phyloP scores from a whole-genome alignment of 2,797 vertebrate species.

The Atherinosoma microstoma region DNA sequence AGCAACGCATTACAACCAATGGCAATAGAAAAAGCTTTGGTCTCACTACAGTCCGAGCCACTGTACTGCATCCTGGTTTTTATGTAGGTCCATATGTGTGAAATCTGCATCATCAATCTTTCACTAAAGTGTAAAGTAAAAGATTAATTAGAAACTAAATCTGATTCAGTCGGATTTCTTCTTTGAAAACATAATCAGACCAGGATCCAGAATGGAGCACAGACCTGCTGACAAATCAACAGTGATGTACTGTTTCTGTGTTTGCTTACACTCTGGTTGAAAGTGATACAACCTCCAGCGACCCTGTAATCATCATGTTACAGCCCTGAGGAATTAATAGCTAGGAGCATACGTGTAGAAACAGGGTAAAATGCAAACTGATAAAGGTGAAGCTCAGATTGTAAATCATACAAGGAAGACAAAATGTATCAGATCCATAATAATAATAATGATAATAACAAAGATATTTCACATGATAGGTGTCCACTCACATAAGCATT shows the following conservation, averaged over 20 bases:
- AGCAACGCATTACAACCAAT: constrained; percentile 22
- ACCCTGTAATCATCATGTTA: constrained; percentile 55
- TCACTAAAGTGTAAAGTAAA: constrained; percentile 37
- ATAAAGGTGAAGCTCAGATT: constrained; percentile 9
- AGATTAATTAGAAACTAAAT: constrained; percentile 35
- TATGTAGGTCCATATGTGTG: neutral
- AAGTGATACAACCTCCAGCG: constrained; percentile 48
- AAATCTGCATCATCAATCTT: constrained; percentile 25
- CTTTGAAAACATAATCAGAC: constrained; percentile 49
- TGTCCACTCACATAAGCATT: constrained; percentile 3
- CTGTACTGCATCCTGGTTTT: constrained; percentile 25
- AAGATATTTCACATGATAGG: constrained; percentile 3
- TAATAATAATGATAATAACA: neutral
- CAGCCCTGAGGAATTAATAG: constrained; percentile 33
- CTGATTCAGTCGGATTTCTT: constrained; percentile 32
- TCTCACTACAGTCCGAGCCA: constrained; percentile 16
- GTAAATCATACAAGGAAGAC: constrained; percentile 16
- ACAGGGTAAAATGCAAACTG: constrained; percentile 19
- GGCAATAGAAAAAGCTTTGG: constrained; percentile 20
- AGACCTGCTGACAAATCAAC: constrained; percentile 36
- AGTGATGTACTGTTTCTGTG: constrained; percentile 47
- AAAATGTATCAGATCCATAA: constrained; percentile 5
- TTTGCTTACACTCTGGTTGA: constrained; percentile 42
- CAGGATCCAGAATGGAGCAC: constrained; percentile 35
- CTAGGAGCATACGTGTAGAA: neutral